Percentiles rank a stretch among this genome's conserved stretches.
phyloP scores from a whole-genome alignment of 2,888 invertebrate genomes.

The Escarpia spicata region DNA sequence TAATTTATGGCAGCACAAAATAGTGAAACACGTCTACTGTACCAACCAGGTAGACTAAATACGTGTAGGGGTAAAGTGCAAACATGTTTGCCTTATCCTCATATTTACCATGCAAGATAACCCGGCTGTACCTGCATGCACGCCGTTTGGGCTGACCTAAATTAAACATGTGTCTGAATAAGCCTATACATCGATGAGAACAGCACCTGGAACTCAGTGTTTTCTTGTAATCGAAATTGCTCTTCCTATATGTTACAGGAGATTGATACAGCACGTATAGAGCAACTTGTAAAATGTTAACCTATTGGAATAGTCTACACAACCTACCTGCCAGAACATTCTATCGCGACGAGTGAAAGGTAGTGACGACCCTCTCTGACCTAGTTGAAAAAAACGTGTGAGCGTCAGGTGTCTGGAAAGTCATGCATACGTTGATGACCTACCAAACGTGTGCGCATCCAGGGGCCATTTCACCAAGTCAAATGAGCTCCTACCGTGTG shows the following conservation, averaged over 20 bases:
- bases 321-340: neutral
- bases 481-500: too few species aligned
- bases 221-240: too few species aligned
- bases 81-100: neutral
- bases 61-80: neutral
- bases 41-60: neutral
- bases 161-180: neutral
- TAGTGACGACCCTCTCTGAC: neutral
- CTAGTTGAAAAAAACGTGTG: neutral
- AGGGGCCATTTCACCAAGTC: too few species aligned
- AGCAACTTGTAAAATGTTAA: neutral
- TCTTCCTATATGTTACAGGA: neutral
- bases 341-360: neutral
- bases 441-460: too few species aligned
- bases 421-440: too few species aligned
- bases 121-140: neutral
- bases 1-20: neutral
- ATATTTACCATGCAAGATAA: neutral
- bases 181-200: neutral
- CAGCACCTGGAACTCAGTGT: neutral
- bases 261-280: neutral
- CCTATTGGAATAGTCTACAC: neutral
- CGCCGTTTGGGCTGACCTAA: neutral
- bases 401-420: neutral
- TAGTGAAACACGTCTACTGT: neutral